Evolutionary conservation across 2,797 vertebrate genomes (phyloP), one percentile per base, ranked within the genome.

Genomic region (Acanthurus lineatus): DNA sequence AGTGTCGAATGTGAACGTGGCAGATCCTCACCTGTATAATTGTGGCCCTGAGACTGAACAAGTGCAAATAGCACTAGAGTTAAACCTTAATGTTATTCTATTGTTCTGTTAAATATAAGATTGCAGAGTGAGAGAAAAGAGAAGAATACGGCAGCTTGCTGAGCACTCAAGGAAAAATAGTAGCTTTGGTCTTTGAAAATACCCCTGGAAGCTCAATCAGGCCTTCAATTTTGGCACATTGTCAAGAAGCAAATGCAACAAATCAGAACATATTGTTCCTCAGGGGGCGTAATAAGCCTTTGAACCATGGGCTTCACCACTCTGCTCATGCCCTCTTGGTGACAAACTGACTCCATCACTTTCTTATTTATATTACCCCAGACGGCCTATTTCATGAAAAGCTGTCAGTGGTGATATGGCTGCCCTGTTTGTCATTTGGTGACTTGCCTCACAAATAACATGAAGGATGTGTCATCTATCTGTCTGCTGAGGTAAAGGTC

Each of bases 211-310:
- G 89, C 85, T 89, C 89, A 94, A 95, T 94, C 93, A 94, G 88
- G 83, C 76, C 83, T 90, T 89, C 85, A 83, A 89, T 94, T 92
- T 69, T 92, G 89, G 86, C 85, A 79, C 85, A 90, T 94, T 92
- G 92, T 94, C 92, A 87, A 86, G 77, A 92, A 87, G 77, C 76
- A 88, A 89, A 91, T 88, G 89, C 80, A 89, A 81, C 89, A 91
- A 95, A 95, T 95, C 94, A 94, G 92, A 90, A 86, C 80, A 86
- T 90, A 95, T 95, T 95, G 93, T 94, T 93, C 89, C 86, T 84
- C 73, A 16, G 83, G 70, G 81, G 83, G 66, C 12, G 40, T 90
- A 90, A 92, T 91, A 82, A 87, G 80, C 72, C 70, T 91, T 75
- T 78, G 73, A 88, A 83, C 84, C 86, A n/a, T 65, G 86, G 85